Conservation (phyloP, 2,113 vertebrate species). For the Nothoprocta pentlandii region DNA sequence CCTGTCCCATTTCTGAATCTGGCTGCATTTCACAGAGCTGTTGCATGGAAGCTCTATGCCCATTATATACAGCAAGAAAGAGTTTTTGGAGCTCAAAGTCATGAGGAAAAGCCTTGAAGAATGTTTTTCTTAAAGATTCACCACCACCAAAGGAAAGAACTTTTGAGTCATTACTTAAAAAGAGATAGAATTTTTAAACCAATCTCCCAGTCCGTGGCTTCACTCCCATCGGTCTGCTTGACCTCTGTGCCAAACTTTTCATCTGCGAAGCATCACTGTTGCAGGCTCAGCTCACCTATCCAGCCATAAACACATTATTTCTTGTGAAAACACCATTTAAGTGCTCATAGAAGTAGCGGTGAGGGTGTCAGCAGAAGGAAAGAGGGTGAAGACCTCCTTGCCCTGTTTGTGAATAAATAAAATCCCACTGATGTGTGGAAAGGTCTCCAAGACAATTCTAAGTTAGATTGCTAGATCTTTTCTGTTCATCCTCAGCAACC, state of each 20-base stretch:
- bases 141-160: background rate
- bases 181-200: background rate
- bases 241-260: background rate
- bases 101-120: background rate
- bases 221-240: background rate
- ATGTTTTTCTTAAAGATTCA: background rate
- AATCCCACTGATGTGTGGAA: background rate
- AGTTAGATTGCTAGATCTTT: background rate
- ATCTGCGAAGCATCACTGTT: background rate
- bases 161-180: background rate
- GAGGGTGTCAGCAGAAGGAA: background rate
- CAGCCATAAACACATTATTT: background rate
- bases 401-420: background rate
- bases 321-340: background rate
- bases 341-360: background rate
- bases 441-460: accelerated
- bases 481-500: background rate
- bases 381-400: background rate
- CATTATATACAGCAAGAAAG: background rate
- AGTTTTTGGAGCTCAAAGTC: background rate
- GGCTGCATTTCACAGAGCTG: background rate
- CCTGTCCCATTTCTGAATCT: background rate
- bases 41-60: background rate
- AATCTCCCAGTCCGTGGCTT: background rate
- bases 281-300: background rate